phyloP scores from a whole-genome alignment of 1,140 invertebrate genomes.

The Formica selysi region DNA sequence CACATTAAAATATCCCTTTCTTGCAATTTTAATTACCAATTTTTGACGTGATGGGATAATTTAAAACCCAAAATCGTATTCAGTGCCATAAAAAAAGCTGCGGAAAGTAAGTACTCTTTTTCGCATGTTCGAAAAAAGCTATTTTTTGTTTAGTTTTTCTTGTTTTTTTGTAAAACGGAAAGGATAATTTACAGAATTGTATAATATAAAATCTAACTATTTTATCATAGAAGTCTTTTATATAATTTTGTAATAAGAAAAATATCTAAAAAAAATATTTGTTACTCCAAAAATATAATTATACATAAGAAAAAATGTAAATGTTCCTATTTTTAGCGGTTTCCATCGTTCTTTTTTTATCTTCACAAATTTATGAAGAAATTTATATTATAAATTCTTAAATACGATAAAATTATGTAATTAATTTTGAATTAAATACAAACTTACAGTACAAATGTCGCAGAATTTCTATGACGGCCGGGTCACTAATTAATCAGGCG shows the following conservation, averaged over 20 bases:
- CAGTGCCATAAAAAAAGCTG: too few species aligned
- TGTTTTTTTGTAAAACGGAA: neutral
- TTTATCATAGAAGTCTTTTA: neutral
- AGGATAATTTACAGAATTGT: neutral
- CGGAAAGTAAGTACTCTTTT: too few species aligned
- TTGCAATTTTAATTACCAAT: too few species aligned
- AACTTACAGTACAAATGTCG: neutral
- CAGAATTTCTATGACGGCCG: conserved; percentile 24
- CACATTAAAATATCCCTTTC: too few species aligned
- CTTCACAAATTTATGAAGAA: neutral
- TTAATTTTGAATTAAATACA: neutral
- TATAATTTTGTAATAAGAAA: neutral
- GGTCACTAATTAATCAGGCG: conserved; percentile 22
- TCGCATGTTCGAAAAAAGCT: too few species aligned
- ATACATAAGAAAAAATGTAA: neutral
- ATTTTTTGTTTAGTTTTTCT: neutral
- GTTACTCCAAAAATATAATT: neutral
- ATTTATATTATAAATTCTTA: neutral
- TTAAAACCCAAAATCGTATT: too few species aligned
- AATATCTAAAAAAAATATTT: neutral
- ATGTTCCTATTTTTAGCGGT: neutral
- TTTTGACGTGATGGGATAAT: too few species aligned
- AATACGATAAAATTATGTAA: neutral
- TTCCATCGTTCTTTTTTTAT: neutral
- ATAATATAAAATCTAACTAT: neutral